Evolutionary conservation across 2,797 vertebrate species (phyloP).

Genomic region (Botia almorhae): DNA sequence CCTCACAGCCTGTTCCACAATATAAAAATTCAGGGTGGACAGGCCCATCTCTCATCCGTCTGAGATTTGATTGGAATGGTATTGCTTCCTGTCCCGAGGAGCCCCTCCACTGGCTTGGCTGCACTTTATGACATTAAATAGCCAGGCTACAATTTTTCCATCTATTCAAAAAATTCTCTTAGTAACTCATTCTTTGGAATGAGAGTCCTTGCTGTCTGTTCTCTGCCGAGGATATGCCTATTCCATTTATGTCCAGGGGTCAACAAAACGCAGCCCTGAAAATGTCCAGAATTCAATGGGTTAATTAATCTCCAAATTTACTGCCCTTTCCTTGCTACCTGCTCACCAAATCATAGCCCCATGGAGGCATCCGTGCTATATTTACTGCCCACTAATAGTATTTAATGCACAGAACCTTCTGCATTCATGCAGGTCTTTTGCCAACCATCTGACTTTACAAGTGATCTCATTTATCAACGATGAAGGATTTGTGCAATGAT

Average conservation of each 20-base stretch:
- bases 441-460: slow-evolving; percentile 76
- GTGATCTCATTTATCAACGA: slow-evolving; percentile 84
- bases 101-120: slow-evolving; percentile 89
- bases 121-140: slow-evolving; percentile 99
- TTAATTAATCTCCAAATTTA: slow-evolving; percentile 99
- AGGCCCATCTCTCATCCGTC: slow-evolving; percentile 99
- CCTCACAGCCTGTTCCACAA: slow-evolving; percentile 94
- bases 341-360: slow-evolving; percentile 92
- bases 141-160: slow-evolving; percentile 95
- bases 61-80: slow-evolving; percentile 99
- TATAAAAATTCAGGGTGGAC: slow-evolving; percentile 99
- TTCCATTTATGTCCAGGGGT: slow-evolving; percentile 77
- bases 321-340: slow-evolving; percentile 80
- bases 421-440: slow-evolving; percentile 65
- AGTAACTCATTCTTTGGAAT: slow-evolving; percentile 98
- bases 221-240: slow-evolving; percentile 44
- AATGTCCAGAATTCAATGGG: slow-evolving; percentile 89
- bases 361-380: slow-evolving; percentile 94
- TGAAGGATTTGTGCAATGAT: slow-evolving; percentile 94
- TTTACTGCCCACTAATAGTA: slow-evolving; percentile 92
- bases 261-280: slow-evolving; percentile 72
- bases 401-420: slow-evolving; percentile 79
- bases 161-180: slow-evolving; percentile 98
- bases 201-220: slow-evolving; percentile 80
- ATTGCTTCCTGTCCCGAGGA: slow-evolving; percentile 98